Conservation (phyloP, 2,113 vertebrate genomes). For the Oryzias curvinotus region DNA sequence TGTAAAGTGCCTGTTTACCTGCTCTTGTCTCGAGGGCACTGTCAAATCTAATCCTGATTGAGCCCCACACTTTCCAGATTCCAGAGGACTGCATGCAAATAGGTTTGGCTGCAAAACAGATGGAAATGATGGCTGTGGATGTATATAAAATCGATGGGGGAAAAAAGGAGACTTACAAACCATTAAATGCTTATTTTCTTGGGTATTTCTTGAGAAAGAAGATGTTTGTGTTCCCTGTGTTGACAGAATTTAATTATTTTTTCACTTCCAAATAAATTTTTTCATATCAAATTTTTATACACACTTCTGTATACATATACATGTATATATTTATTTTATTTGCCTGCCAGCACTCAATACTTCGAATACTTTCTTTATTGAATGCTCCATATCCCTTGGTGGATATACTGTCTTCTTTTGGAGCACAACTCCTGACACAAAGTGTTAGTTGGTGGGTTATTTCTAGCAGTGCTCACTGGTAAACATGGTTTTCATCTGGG, state of each 20-base stretch:
- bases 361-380: neutral
- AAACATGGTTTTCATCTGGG: constrained; percentile 33
- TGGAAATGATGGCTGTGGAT: constrained; percentile 3
- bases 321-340: constrained; percentile 11
- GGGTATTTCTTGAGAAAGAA: no score
- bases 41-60: constrained; percentile 49
- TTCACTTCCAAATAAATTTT: neutral
- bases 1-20: constrained; percentile 53
- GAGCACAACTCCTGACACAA: constrained; percentile 25
- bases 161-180: neutral
- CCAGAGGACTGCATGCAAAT: constrained; percentile 44
- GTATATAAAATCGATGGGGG: constrained; percentile 21
- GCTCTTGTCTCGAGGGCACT: constrained; percentile 46
- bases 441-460: constrained; percentile 16
- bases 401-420: constrained; percentile 22
- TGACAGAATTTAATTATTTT: no score
- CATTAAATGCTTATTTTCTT: neutral
- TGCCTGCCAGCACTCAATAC: constrained; percentile 4
- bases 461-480: constrained; percentile 11
- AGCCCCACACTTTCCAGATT: constrained; percentile 18
- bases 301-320: neutral
- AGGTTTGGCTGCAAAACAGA: constrained; percentile 33
- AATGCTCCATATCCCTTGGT: constrained; percentile 10
- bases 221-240: no score
- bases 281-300: neutral